Evolutionary conservation across 2,113 vertebrate species (phyloP).

Genomic region (Gallinago paraguaiae): DNA sequence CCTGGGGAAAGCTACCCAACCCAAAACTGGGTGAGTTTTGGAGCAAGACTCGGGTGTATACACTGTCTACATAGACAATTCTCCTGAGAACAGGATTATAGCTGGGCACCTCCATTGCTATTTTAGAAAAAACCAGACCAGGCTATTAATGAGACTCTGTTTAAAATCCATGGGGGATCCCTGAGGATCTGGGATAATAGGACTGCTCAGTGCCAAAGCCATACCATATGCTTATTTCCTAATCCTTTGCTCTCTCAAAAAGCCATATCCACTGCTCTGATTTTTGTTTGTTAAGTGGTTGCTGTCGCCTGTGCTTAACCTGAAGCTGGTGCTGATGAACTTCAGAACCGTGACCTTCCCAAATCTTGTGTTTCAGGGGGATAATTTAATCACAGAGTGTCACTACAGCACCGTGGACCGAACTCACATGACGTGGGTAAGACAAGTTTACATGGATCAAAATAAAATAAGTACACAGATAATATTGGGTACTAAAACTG

Average conservation of each 20-base stretch:
- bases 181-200: not conserved
- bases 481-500: not conserved
- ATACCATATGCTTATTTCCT: not conserved
- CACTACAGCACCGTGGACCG: conserved; percentile 84
- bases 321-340: not conserved
- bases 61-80: not conserved
- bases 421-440: conserved; percentile 89
- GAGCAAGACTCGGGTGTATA: not conserved
- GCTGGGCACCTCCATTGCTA: not conserved
- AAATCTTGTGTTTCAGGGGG: conserved; percentile 78
- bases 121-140: not conserved
- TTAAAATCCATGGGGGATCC: not conserved
- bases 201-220: not conserved
- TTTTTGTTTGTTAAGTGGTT: not conserved
- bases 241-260: not conserved
- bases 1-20: not conserved
- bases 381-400: conserved; percentile 88
- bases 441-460: conserved; percentile 17
- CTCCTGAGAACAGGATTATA: not conserved
- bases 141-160: not conserved
- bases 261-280: not conserved
- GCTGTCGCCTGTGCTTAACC: not conserved
- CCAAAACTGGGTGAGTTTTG: not conserved
- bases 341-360: not conserved
- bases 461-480: not conserved